Percentiles rank a stretch among this genome's conserved stretches.
Evolutionary conservation across 2,888 invertebrate genomes (phyloP).

Genomic region (Eupeodes latifasciatus): DNA sequence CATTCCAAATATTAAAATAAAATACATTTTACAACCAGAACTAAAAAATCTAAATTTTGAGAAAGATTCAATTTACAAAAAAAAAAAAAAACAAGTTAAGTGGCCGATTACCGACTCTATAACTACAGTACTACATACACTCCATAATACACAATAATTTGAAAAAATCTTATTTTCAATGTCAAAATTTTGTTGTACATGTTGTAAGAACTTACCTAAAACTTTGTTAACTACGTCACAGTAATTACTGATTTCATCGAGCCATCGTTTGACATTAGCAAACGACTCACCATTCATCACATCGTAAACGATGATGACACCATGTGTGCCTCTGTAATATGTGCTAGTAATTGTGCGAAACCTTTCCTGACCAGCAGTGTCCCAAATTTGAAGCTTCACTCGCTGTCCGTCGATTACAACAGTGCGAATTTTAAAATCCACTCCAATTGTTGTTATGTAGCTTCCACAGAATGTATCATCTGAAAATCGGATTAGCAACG

Average conservation of each 20-base stretch:
- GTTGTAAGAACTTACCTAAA: slow-evolving; percentile 89
- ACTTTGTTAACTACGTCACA: slow-evolving; percentile 99
- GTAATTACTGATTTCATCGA: slow-evolving; percentile 99
- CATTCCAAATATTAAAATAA: no score
- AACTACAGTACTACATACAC: no score
- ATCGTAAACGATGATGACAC: slow-evolving; percentile 99
- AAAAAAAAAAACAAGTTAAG: no score
- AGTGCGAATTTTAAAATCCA: slow-evolving; percentile 99
- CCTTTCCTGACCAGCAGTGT: slow-evolving; percentile 98
- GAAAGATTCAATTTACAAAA: no score
- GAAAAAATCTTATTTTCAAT: no score
- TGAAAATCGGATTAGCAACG: slow-evolving; percentile 96
- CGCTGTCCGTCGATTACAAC: slow-evolving; percentile 95
- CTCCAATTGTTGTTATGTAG: slow-evolving; percentile 99
- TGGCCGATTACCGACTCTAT: no score
- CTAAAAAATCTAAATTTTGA: no score
- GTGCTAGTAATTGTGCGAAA: slow-evolving; percentile 99
- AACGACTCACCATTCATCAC: slow-evolving; percentile 99
- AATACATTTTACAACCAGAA: no score
- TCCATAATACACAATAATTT: no score
- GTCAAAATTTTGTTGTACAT: no score
- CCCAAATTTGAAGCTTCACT: slow-evolving; percentile 99
- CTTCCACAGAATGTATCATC: slow-evolving; percentile 99
- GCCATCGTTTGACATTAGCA: slow-evolving; percentile 99
- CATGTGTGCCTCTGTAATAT: slow-evolving; percentile 99